Percentiles rank a stretch among this genome's conserved stretches.
phyloP scores from a whole-genome alignment of 2,797 vertebrate genomes.

The Arrhamphus sclerolepis region DNA sequence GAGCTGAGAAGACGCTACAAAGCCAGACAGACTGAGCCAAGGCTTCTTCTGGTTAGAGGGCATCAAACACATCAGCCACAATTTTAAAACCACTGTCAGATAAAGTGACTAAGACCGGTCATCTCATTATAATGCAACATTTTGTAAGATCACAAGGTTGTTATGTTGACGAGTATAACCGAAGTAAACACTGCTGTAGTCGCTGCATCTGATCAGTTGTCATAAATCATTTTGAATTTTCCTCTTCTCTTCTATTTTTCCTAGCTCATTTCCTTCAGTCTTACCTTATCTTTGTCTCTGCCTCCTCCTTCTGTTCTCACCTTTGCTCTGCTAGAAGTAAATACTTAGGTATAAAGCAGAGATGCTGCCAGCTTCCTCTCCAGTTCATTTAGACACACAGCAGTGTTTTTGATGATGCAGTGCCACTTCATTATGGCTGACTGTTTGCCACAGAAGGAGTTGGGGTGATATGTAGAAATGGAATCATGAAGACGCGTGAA shows the following conservation, averaged over 20 bases:
- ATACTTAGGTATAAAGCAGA: slow-evolving; percentile 69
- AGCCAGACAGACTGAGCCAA: slow-evolving; percentile 67
- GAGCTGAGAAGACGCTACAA: slow-evolving; percentile 59
- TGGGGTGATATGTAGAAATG: slow-evolving; percentile 61
- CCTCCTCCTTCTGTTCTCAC: slow-evolving; percentile 22
- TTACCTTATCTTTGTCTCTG: neutral
- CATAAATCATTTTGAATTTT: slow-evolving; percentile 25
- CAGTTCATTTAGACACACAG: slow-evolving; percentile 66
- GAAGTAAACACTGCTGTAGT: neutral
- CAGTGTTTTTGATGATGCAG: slow-evolving; percentile 69
- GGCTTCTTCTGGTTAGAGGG: slow-evolving; percentile 64
- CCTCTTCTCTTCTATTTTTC: slow-evolving; percentile 30
- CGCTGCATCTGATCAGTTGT: neutral
- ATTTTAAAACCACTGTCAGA: neutral
- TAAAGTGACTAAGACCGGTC: slow-evolving; percentile 2
- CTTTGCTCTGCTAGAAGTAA: slow-evolving; percentile 47
- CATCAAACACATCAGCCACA: slow-evolving; percentile 26
- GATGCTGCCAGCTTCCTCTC: slow-evolving; percentile 49
- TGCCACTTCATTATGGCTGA: slow-evolving; percentile 68
- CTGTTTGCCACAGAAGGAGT: slow-evolving; percentile 63
- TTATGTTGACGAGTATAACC: slow-evolving; percentile 1
- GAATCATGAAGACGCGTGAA: slow-evolving; percentile 45
- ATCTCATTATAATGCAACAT: neutral
- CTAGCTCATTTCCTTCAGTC: slow-evolving; percentile 7
- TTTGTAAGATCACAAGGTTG: neutral